phyloP scores from a whole-genome alignment of 2,113 vertebrate genomes.

The Xyrauchen texanus region DNA sequence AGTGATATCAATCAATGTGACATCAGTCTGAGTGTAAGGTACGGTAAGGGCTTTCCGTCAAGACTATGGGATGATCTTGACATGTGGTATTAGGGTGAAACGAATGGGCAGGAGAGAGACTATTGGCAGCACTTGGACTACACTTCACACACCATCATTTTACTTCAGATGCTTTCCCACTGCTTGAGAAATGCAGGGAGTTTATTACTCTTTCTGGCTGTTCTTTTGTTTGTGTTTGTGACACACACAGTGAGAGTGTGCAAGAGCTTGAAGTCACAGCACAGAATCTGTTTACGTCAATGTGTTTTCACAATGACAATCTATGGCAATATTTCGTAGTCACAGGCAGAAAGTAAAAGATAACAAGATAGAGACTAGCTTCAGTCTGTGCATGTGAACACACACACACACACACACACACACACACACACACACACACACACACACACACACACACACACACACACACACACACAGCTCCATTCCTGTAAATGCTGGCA shows the following conservation, averaged over 20 bases:
- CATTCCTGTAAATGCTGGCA: constrained; percentile 19
- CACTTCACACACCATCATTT: constrained; percentile 7
- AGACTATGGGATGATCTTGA: background rate
- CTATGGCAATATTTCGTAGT: constrained; percentile 4
- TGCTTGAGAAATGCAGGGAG: constrained; percentile 19
- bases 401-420: background rate
- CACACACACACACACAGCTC: too few relatives aligned
- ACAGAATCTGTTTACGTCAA: constrained; percentile 28
- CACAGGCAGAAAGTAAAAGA: background rate
- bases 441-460: too few relatives aligned
- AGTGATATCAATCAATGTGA: constrained; percentile 24
- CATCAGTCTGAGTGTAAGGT: background rate
- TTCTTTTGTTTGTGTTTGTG: constrained; percentile 40
- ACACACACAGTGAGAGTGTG: constrained; percentile 13
- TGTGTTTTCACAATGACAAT: constrained; percentile 22
- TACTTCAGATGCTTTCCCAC: constrained; percentile 23
- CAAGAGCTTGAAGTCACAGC: constrained; percentile 30
- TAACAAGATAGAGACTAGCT: background rate
- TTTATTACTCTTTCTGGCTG: constrained; percentile 18
- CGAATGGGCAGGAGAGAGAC: background rate
- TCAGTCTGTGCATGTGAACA: background rate
- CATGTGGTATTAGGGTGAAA: background rate
- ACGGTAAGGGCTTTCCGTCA: background rate
- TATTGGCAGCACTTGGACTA: background rate
- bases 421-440: background rate